Conservation (phyloP, 2,113 vertebrate genomes). For the Gavia stellata region DNA sequence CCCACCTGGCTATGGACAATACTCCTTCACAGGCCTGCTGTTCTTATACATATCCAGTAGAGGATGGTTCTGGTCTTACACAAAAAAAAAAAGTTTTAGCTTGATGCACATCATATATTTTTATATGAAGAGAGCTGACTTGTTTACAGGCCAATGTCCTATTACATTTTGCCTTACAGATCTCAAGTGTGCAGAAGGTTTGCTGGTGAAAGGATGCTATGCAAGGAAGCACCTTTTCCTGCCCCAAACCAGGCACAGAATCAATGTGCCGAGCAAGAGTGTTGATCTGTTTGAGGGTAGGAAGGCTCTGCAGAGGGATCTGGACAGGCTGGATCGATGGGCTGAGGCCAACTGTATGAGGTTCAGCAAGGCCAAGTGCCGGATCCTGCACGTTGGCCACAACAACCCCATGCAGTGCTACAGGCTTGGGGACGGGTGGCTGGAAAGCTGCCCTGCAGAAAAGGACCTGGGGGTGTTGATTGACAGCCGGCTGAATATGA, state of each 20-base stretch:
- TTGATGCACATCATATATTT: neutral
- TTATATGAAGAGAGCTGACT: neutral
- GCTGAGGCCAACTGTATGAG: no score
- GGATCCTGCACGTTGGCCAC: no score
- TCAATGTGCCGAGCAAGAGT: rapidly evolving
- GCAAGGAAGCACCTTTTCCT: neutral
- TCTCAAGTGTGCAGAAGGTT: neutral
- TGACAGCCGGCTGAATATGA: no score
- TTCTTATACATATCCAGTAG: neutral
- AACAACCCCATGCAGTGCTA: no score
- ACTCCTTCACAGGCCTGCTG: neutral
- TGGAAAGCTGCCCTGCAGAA: no score
- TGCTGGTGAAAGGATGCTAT: neutral
- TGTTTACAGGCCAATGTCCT: neutral
- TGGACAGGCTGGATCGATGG: no score
- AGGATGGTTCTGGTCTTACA: neutral
- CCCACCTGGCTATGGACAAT: neutral
- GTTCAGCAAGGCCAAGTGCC: no score
- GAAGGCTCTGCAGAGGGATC: no score
- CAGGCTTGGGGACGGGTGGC: no score
- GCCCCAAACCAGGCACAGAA: neutral
- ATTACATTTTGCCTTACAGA: neutral
- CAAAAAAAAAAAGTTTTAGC: neutral
- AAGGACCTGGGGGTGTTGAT: no score
- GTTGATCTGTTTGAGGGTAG: no score